These are phyloP conservation scores for Zosterops hypoxanthus DNA, from an alignment of 2,113 vertebrate genomes.

Conservation along the genomic window DNA sequence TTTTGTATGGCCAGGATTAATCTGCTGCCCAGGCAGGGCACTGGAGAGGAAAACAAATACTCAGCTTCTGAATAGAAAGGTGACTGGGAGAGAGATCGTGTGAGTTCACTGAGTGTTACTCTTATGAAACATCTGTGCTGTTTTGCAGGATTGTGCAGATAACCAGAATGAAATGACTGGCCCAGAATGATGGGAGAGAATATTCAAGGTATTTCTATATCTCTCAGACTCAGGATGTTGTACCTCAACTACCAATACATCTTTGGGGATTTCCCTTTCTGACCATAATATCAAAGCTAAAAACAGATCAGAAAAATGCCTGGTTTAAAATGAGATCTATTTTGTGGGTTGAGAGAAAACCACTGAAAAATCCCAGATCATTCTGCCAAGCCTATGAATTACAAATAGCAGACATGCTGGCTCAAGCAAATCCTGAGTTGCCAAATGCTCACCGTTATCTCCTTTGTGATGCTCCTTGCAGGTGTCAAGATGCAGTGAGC, in stretches of 20 bases:
- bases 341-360: conserved; percentile 72
- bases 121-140: background rate
- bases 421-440: conserved; percentile 68
- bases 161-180: background rate
- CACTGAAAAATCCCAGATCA: conserved; percentile 73
- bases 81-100: background rate
- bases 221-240: background rate
- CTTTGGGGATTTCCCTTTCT: conserved; percentile 45
- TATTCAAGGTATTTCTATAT: background rate
- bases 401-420: conserved; percentile 71
- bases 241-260: conserved; percentile 21
- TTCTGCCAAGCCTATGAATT: conserved; percentile 75
- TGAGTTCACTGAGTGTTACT: background rate
- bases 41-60: conserved; percentile 53
- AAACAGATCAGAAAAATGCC: conserved; percentile 60
- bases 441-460: conserved; percentile 70
- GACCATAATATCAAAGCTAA: conserved; percentile 54
- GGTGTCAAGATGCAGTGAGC: background rate
- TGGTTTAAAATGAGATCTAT: conserved; percentile 60
- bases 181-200: background rate
- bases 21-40: conserved; percentile 8
- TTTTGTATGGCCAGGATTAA: conserved; percentile 13
- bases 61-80: conserved; percentile 14
- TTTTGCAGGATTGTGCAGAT: conserved; percentile 16
- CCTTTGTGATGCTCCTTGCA: conserved; percentile 34